phyloP scores from a whole-genome alignment of 2,888 invertebrate species.

The Hofmannophila pseudospretella region DNA sequence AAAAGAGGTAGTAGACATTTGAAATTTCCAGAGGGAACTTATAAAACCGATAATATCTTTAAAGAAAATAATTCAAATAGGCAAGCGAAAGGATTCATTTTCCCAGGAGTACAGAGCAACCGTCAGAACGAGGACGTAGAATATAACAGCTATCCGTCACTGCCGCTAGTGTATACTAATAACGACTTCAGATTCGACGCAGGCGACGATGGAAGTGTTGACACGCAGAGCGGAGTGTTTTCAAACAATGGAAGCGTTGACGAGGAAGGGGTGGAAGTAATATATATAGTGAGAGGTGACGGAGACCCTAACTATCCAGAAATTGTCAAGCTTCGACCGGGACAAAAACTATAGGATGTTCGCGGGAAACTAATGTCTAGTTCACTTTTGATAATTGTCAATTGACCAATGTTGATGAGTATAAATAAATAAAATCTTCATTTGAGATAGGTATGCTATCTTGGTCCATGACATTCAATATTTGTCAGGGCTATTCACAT shows the following conservation, averaged over 20 bases:
- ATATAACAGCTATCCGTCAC: background rate
- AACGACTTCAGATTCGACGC: background rate
- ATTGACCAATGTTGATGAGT: no score
- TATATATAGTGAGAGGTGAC: conserved; percentile 68
- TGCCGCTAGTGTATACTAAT: background rate
- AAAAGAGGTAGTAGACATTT: conserved; percentile 22
- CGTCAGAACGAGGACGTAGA: conserved; percentile 13
- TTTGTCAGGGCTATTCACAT: conserved; percentile 9
- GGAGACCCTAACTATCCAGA: conserved; percentile 68
- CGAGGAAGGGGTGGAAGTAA: conserved; percentile 11
- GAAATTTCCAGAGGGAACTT: conserved; percentile 41
- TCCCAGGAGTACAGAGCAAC: conserved; percentile 19
- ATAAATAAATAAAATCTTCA: no score
- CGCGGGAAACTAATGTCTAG: no score
- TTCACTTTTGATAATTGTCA: no score
- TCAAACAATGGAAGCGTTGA: background rate
- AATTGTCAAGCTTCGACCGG: conserved; percentile 53
- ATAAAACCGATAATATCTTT: no score
- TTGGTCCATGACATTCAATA: background rate
- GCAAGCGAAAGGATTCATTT: conserved; percentile 25
- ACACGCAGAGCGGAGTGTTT: background rate
- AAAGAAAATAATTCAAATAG: conserved; percentile 17
- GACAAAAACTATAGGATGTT: conserved; percentile 21
- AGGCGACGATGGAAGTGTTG: background rate
- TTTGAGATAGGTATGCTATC: no score